Base-by-base conservation (phyloP, 2,797 vertebrate species). In the Arrhamphus sclerolepis region DNA sequence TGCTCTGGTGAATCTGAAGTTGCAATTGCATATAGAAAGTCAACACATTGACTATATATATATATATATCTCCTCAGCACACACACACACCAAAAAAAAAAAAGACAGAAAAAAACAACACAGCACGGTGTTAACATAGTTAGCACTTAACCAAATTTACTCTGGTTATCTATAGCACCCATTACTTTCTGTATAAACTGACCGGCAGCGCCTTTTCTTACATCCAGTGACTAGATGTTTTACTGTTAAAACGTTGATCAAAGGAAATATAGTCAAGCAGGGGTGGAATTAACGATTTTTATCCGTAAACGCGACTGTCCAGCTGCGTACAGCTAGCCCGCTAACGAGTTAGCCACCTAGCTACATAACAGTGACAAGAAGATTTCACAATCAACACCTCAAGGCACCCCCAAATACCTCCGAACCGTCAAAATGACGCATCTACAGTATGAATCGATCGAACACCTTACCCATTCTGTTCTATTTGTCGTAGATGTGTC, bases 391-490 rank as follows among this genome's bases (percentile, higher is more conserved):
- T 42, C 66, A 4, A 24, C 46, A n/a, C 20, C 46, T n/a, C 50
- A 46, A 14, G 50, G 44, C 47, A 53, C 24, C 58, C 22, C 13
- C 20, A 8, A 39, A 6, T 16, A 40, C 11, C 4, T 2, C 21
- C 29, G 3, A 1, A 56, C 10, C 9, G 14, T 0, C 24, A 17
- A 0, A 43, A 55, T 6, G 0, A 9, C 24, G 24, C 0, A 34
- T 11, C 3, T 19, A 5, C 9, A 5, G 17, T 13, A 3, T 14
- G 0, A 5, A 10, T 29, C 14, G 17, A 1, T 0, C 19, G 5
- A 50, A 34, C 5, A 52, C 17, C 91, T 90, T 83, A 92, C 93
- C 93, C 92, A 93, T 94, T 28, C 39, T 87, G 55, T 79, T 80
- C 49, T 77, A 13, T 72, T 48, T 56, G 22, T 47, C 66, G 50